Conservation (phyloP, 2,888 invertebrate species). For the Aphrophora alni region DNA sequence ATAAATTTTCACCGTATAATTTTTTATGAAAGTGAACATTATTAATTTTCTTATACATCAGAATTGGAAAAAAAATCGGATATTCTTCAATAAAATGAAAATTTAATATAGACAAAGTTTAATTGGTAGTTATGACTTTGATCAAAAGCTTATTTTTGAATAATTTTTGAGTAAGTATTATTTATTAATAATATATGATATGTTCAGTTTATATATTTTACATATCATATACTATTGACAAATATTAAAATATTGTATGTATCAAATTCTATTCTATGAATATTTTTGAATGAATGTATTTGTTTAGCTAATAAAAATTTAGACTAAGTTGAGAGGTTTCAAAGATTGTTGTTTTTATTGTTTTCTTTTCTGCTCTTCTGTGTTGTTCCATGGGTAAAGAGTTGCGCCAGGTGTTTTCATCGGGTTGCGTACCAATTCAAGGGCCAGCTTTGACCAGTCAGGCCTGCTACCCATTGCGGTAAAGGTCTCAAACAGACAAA, state of each 20-base stretch:
- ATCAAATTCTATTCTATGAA: not conserved
- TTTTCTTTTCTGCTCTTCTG: conserved; percentile 54
- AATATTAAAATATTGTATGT: not conserved
- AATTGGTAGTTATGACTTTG: too few relatives aligned
- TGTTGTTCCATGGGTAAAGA: conserved; percentile 54
- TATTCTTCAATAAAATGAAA: too few relatives aligned
- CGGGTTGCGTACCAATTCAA: conserved; percentile 46
- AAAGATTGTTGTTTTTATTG: conserved; percentile 41
- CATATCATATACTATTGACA: too few relatives aligned
- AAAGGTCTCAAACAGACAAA: conserved; percentile 49
- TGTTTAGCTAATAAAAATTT: conserved; percentile 4
- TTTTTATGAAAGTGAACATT: too few relatives aligned
- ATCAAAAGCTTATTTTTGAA: too few relatives aligned
- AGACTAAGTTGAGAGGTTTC: conserved; percentile 4
- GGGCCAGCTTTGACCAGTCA: conserved; percentile 50
- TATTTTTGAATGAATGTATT: conserved; percentile 25
- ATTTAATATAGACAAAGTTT: too few relatives aligned
- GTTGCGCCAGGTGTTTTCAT: conserved; percentile 50
- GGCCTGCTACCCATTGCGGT: conserved; percentile 53
- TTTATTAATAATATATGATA: too few relatives aligned
- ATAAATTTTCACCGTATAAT: too few relatives aligned
- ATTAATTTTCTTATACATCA: too few relatives aligned
- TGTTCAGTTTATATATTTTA: not conserved
- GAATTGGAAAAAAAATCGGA: too few relatives aligned
- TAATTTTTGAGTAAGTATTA: too few relatives aligned